Conservation (phyloP, 2,113 vertebrate species). For the Sinosuthora webbiana region DNA sequence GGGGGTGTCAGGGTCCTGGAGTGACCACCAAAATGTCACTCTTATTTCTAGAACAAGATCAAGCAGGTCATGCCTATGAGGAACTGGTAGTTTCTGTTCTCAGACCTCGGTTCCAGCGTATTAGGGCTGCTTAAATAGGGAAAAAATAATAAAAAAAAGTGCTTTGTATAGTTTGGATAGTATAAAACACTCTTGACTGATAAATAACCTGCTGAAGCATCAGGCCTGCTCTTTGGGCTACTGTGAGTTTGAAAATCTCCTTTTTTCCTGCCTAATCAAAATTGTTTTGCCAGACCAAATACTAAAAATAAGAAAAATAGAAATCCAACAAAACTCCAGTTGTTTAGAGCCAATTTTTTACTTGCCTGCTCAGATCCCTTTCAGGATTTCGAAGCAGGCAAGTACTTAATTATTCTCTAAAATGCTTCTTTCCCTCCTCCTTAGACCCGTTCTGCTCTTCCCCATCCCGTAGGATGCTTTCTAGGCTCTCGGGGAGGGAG, state of each 20-base stretch:
- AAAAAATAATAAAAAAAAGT: background rate
- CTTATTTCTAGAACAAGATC: background rate
- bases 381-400: background rate
- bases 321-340: background rate
- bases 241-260: background rate
- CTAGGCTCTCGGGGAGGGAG: accelerated
- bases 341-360: background rate
- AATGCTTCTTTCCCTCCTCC: background rate
- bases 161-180: background rate
- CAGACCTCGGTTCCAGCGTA: background rate
- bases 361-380: background rate
- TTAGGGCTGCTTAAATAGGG: background rate
- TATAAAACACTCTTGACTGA: background rate
- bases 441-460: background rate
- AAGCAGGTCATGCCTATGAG: no score
- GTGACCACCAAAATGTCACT: background rate
- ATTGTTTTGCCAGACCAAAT: background rate
- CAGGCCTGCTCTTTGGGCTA: background rate
- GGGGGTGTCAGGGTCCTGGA: background rate
- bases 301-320: background rate
- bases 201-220: background rate
- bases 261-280: background rate
- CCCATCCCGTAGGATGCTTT: background rate
- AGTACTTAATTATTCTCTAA: background rate
- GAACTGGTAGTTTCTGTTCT: background rate